Evolutionary conservation across 2,888 invertebrate genomes (phyloP).

Genomic region (Zaprionus obscuricornis): DNA sequence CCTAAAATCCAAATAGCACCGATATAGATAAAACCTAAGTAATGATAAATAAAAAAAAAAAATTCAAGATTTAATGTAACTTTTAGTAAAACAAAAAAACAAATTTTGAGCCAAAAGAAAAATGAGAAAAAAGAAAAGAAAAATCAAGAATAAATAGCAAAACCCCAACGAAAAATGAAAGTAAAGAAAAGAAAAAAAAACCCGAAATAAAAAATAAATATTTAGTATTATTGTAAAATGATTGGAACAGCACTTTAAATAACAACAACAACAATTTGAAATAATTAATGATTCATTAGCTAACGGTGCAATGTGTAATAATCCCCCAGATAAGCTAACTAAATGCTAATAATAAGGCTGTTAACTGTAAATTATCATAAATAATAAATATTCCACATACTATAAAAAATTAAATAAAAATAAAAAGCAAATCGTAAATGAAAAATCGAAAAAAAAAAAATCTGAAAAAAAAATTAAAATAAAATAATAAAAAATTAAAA

Average conservation of each 20-base stretch:
- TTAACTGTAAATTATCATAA: conserved; percentile 82
- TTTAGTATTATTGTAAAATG: conserved; percentile 44
- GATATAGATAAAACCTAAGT: conserved; percentile 67
- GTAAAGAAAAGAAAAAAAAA: conserved; percentile 8
- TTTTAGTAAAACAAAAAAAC: conserved; percentile 46
- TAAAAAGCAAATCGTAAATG: conserved; percentile 14
- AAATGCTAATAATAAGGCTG: conserved; percentile 82
- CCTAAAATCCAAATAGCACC: conserved; percentile 42
- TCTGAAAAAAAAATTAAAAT: neutral
- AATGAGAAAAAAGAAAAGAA: conserved; percentile 1
- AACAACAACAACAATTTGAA: conserved; percentile 36
- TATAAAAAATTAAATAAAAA: conserved; percentile 9
- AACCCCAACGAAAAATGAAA: conserved; percentile 48
- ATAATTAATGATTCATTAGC: conserved; percentile 34
- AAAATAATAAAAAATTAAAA: conserved; percentile 10
- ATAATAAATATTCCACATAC: conserved; percentile 56
- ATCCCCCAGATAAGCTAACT: conserved; percentile 68
- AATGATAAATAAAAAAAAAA: conserved; percentile 24
- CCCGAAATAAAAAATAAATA: conserved; percentile 7
- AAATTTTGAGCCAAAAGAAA: conserved; percentile 52
- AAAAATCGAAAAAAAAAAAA: neutral
- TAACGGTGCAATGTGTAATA: conserved; percentile 54
- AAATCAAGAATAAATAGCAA: conserved; percentile 39
- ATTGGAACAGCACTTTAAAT: conserved; percentile 39
- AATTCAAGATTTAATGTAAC: conserved; percentile 30